These are phyloP conservation scores for Ariolimax columbianus DNA, from an alignment of 2,888 invertebrate species.

Conservation along the genomic window DNA sequence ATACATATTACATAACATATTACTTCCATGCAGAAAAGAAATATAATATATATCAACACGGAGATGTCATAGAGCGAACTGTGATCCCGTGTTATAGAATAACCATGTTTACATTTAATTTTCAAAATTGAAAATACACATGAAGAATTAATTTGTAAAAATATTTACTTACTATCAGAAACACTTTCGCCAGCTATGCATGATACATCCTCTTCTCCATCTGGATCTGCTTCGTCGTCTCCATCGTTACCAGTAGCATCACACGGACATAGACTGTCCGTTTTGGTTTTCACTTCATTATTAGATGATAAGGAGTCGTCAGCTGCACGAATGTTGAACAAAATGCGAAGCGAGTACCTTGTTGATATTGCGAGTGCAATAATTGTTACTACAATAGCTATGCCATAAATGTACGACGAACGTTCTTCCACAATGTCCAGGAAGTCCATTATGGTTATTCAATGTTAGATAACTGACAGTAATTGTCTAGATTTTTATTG, in stretches of 20 bases:
- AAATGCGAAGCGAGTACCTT: conserved; percentile 30
- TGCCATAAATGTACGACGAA: conserved; percentile 16
- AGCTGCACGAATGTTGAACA: conserved; percentile 29
- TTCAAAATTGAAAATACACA: too few relatives aligned
- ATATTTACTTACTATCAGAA: background rate
- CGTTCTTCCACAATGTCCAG: background rate
- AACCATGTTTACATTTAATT: background rate
- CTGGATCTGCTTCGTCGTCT: conserved; percentile 35
- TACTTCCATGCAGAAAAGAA: too few relatives aligned
- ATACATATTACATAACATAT: too few relatives aligned
- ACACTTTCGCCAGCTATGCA: background rate
- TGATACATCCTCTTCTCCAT: conserved; percentile 3
- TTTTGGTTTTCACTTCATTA: background rate
- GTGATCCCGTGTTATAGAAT: too few relatives aligned
- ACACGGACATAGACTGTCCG: background rate
- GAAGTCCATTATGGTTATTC: background rate
- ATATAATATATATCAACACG: too few relatives aligned
- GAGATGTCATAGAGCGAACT: too few relatives aligned
- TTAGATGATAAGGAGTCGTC: background rate
- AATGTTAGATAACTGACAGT: too few relatives aligned
- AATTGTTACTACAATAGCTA: conserved; percentile 44
- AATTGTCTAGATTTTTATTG: too few relatives aligned
- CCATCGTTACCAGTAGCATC: conserved; percentile 33
- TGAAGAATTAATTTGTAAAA: background rate
- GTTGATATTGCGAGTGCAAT: conserved; percentile 48